Percentiles rank a stretch among this genome's conserved stretches.
Conservation (phyloP, 2,113 vertebrate genomes). For the Serinus canaria region DNA sequence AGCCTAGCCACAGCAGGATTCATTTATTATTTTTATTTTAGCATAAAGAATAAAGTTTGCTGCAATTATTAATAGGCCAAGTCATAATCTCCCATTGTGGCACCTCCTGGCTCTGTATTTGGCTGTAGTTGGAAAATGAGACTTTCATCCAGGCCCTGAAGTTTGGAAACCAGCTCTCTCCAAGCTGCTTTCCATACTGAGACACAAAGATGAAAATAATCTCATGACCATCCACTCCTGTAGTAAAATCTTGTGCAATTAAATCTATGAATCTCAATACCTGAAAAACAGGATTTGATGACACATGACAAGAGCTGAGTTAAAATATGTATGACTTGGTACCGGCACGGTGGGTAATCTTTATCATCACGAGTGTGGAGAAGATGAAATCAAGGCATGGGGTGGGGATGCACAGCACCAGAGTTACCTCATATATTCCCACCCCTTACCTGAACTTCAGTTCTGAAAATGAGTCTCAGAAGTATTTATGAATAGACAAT, state of each 20-base stretch:
- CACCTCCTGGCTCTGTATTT: background rate
- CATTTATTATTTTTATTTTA: background rate
- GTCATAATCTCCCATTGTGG: background rate
- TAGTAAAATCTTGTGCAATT: slow-evolving; percentile 49
- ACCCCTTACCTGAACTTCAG: background rate
- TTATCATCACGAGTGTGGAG: background rate
- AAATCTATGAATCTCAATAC: slow-evolving; percentile 41
- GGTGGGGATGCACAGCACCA: background rate
- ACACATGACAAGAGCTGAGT: slow-evolving; percentile 21
- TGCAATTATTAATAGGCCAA: background rate
- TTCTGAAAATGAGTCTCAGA: background rate
- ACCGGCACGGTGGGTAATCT: background rate
- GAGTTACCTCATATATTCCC: background rate
- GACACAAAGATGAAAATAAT: slow-evolving; percentile 11
- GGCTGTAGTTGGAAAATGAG: background rate
- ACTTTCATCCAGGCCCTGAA: background rate
- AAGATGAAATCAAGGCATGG: background rate
- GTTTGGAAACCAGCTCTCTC: background rate
- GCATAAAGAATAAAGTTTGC: background rate
- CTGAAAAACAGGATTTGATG: slow-evolving; percentile 61
- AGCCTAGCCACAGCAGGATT: background rate
- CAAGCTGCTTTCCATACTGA: background rate
- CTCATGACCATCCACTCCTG: slow-evolving; percentile 32
- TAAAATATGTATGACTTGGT: slow-evolving; percentile 32
- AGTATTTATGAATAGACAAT: background rate